A percentile compares a stretch with the other conserved stretches of the same genome.
Evolutionary conservation across 2,888 invertebrate species (phyloP).

Genomic region (Trachelus tabidus): DNA sequence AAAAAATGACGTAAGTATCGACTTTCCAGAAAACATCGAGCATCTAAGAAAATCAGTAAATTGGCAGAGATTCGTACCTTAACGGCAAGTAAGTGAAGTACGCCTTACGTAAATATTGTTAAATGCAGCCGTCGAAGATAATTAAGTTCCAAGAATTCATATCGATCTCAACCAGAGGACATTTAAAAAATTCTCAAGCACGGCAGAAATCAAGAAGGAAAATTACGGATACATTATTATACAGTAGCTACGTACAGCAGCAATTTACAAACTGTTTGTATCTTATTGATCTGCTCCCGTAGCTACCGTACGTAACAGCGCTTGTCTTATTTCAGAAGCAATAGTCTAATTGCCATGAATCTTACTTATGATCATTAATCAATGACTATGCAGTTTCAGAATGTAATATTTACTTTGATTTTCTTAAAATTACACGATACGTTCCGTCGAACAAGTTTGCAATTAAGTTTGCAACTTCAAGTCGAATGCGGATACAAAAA

Average conservation of each 20-base stretch:
- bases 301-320: background rate
- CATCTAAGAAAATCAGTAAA: background rate
- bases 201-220: background rate
- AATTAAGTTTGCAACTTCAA: background rate
- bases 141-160: background rate
- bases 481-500: background rate
- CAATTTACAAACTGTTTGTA: background rate
- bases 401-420: background rate
- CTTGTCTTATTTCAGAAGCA: background rate
- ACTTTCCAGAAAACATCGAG: background rate
- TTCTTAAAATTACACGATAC: background rate
- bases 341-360: background rate
- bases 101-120: background rate
- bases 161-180: background rate
- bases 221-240: background rate
- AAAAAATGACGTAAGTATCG: background rate
- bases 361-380: background rate
- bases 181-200: background rate
- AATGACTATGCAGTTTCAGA: background rate
- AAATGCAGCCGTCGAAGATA: background rate
- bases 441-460: background rate
- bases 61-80: background rate
- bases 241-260: background rate
- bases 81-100: background rate
- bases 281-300: background rate